Conservation (phyloP, 2,888 invertebrate genomes). For the Ophion ellenae region DNA sequence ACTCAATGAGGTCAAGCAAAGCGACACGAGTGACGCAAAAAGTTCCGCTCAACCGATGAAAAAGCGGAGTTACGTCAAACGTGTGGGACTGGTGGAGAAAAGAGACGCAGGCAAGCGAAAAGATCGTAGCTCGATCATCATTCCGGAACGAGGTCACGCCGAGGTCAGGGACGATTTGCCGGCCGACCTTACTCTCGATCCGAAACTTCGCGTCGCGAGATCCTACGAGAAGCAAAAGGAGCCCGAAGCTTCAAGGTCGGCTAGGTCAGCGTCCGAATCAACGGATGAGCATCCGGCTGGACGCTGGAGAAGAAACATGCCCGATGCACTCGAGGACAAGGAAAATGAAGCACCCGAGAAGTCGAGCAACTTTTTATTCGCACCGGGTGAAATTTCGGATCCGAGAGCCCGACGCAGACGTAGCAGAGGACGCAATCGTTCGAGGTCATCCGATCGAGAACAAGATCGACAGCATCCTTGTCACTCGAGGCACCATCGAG, state of each 20-base stretch:
- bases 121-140: slow-evolving; percentile 55
- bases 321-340: slow-evolving; percentile 48
- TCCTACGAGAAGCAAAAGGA: slow-evolving; percentile 23
- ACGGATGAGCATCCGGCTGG: background rate
- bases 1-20: background rate
- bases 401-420: slow-evolving; percentile 48
- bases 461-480: slow-evolving; percentile 33
- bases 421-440: slow-evolving; percentile 40
- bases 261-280: slow-evolving; percentile 18
- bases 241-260: background rate
- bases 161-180: slow-evolving; percentile 63
- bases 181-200: slow-evolving; percentile 57
- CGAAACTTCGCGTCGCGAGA: slow-evolving; percentile 51
- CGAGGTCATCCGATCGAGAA: slow-evolving; percentile 40
- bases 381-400: slow-evolving; percentile 50
- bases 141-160: slow-evolving; percentile 63
- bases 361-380: slow-evolving; percentile 55
- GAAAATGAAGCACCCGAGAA: slow-evolving; percentile 49
- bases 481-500: slow-evolving; percentile 49
- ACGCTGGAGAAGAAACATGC: slow-evolving; percentile 52
- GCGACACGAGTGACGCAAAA: slow-evolving; percentile 7
- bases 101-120: slow-evolving; percentile 42
- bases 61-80: slow-evolving; percentile 62
- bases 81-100: slow-evolving; percentile 64
- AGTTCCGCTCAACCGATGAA: slow-evolving; percentile 49